Evolutionary conservation across 2,113 vertebrate genomes (phyloP), one percentile per base, ranked within the genome.

Genomic region (Falcunculus frontatus): DNA sequence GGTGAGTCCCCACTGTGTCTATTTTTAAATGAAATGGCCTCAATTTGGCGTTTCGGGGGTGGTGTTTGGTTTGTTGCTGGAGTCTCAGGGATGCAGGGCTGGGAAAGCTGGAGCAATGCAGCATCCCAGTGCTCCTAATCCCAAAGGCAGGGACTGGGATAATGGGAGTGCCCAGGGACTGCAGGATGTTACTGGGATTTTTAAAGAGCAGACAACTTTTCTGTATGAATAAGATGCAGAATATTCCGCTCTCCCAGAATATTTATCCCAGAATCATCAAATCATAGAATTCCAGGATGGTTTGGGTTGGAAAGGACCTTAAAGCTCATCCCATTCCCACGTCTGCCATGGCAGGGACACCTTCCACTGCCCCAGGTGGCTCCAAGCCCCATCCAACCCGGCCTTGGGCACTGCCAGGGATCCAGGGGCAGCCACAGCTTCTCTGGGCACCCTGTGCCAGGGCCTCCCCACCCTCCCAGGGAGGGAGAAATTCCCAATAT

Each of bases 1-100:
- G 41, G 44, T 20, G 17, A 73, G 62, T 6, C n/a, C 52, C 7
- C 2, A 16, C 2, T 0, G 0, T 11, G 17, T 0, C 50, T 4
- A 2, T 3, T 78, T 33, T 69, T 7, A 6, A 35, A 6, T 7
- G 16, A 41, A 81, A 25, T 2, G 0, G 8, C 4, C 0, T 37
- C 15, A 26, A 30, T 29, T 82, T 22, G 6, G 74, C 0, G 0
- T 59, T 64, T 55, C 5, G 1, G 44, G 19, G 27, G 3, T 1
- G 11, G 10, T 1, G 23, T 23, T 70, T 4, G 41, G 39, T 25
- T 72, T 39, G 35, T 7, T 16, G n/a, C 33, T 46, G 32, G 46
- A 77, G 18, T 37, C 37, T 53, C 30, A 10, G 44, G 41, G 13
- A 16, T 18, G 56, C 41, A 14, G 47, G 74, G 42, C 65, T 16